These are phyloP conservation scores for Propithecus perrieri DNA, from an alignment of 2,797 vertebrate species.

Conservation along the genomic window DNA sequence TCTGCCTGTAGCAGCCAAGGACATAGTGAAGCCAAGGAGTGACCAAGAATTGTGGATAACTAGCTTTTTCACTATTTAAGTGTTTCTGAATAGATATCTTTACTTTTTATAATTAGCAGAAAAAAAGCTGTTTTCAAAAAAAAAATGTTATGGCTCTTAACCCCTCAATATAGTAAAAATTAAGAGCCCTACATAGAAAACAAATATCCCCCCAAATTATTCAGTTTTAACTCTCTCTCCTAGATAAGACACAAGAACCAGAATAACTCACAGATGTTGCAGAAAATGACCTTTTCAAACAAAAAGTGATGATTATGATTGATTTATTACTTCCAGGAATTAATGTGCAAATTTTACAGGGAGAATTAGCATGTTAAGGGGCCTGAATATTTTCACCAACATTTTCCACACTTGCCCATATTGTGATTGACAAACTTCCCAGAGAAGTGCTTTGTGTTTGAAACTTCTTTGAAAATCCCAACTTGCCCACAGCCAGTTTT, in stretches of 20 bases:
- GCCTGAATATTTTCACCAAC: neutral
- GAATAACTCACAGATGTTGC: neutral
- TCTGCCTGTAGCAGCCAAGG: neutral
- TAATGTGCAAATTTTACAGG: neutral
- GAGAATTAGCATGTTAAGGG: neutral
- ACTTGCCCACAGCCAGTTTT: neutral
- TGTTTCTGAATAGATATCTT: conserved; percentile 2
- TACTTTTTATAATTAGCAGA: neutral
- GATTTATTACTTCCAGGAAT: neutral
- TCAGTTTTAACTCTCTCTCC: neutral
- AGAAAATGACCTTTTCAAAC: conserved; percentile 33
- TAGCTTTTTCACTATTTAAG: neutral
- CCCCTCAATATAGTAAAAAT: neutral
- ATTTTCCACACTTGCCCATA: neutral
- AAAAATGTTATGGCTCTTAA: neutral
- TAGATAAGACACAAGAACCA: neutral
- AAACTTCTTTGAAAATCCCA: neutral
- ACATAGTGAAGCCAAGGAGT: neutral
- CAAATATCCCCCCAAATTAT: neutral
- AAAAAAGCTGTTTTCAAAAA: conserved; percentile 14
- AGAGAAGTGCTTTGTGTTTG: neutral
- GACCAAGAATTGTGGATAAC: neutral
- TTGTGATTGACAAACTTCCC: neutral
- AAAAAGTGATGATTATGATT: neutral
- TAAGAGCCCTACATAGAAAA: neutral